Evolutionary conservation across 2,113 vertebrate genomes (phyloP).

Genomic region (Thamnaconus septentrionalis): DNA sequence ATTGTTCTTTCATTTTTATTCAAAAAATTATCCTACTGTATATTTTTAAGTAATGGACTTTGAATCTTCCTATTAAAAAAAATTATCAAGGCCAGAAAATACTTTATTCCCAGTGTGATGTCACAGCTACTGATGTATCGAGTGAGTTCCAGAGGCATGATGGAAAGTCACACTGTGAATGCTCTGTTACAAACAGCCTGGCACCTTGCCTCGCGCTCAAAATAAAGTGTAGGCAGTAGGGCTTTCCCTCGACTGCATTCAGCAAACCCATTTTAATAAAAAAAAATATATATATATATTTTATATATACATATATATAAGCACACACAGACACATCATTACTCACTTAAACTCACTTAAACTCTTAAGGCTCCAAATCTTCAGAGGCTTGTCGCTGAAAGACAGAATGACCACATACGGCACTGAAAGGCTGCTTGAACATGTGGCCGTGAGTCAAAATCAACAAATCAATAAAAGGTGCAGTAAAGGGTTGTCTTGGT

Average conservation of each 20-base stretch:
- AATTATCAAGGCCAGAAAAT: no score
- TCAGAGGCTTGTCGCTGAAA: conserved; percentile 60
- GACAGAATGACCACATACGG: conserved; percentile 46
- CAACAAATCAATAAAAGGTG: background rate
- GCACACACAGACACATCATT: conserved; percentile 28
- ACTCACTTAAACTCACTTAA: conserved; percentile 70
- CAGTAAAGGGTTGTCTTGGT: background rate
- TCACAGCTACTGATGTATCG: no score
- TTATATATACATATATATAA: no score
- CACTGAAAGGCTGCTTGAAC: conserved; percentile 18
- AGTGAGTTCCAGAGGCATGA: no score
- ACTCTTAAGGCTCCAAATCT: conserved; percentile 50
- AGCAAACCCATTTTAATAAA: background rate
- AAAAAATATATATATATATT: background rate
- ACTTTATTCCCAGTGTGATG: no score
- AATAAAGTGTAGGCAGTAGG: conserved; percentile 40
- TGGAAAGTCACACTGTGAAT: no score
- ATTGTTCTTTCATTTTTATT: no score
- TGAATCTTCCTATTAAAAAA: no score
- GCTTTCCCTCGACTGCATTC: conserved; percentile 25
- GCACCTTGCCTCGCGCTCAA: conserved; percentile 39
- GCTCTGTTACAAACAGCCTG: conserved; percentile 11
- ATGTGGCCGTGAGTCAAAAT: background rate
- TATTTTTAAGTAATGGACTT: no score
- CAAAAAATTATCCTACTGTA: no score